Evolutionary conservation across 2,113 vertebrate genomes (phyloP).

Genomic region (Brachypodius melanocephalos): DNA sequence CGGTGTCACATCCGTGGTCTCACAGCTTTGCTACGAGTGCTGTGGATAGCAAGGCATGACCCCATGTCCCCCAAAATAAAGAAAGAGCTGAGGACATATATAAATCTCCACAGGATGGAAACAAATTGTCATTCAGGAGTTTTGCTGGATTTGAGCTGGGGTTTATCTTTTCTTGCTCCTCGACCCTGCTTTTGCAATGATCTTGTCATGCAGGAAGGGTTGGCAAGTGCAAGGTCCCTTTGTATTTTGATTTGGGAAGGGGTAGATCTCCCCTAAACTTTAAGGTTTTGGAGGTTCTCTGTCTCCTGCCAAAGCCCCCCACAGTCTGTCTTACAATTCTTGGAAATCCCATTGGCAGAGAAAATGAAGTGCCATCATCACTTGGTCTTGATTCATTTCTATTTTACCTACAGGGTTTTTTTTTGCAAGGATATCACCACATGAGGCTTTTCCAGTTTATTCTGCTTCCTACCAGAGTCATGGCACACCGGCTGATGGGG

Average conservation of each 20-base stretch:
- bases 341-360: background rate
- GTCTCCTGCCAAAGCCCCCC: background rate
- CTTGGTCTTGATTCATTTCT: background rate
- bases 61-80: background rate
- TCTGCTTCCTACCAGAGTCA: background rate
- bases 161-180: background rate
- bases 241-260: background rate
- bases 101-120: background rate
- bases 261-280: background rate
- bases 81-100: rapidly evolving
- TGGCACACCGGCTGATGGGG: background rate
- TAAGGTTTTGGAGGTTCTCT: background rate
- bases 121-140: background rate
- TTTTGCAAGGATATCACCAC: background rate
- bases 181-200: rapidly evolving
- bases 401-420: background rate
- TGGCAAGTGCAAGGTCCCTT: background rate
- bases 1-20: rapidly evolving
- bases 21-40: background rate
- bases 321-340: background rate
- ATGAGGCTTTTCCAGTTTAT: background rate
- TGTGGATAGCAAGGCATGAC: background rate
- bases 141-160: background rate
- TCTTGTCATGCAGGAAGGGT: background rate
- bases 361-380: background rate